Evolutionary conservation across 1,140 invertebrate species (phyloP).

Genomic region (Cryptotermes secundus): DNA sequence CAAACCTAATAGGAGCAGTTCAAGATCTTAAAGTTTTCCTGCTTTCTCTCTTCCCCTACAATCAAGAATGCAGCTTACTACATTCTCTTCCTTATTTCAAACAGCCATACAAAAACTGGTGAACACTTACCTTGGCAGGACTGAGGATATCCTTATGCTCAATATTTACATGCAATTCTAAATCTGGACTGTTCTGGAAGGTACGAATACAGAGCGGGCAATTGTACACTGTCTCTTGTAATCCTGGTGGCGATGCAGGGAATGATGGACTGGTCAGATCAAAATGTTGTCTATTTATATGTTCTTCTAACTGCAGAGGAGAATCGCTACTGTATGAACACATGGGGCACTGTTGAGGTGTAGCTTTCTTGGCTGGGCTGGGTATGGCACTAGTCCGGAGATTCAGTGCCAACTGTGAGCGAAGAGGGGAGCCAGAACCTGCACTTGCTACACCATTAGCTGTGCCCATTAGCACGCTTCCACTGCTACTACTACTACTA

Average conservation of each 20-base stretch:
- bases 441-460: conserved; percentile 37
- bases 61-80: neutral
- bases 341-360: conserved; percentile 66
- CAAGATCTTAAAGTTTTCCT: too few relatives aligned
- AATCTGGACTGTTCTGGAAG: conserved; percentile 71
- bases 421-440: conserved; percentile 60
- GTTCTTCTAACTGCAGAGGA: conserved; percentile 73
- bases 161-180: conserved; percentile 83
- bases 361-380: conserved; percentile 47
- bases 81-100: neutral
- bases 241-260: conserved; percentile 51
- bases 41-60: neutral
- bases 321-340: conserved; percentile 76
- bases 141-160: conserved; percentile 75
- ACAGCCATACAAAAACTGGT: conserved; percentile 21
- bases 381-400: conserved; percentile 54
- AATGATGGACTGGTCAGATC: conserved; percentile 77
- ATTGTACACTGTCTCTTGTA: conserved; percentile 49
- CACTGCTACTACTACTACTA: conserved; percentile 39
- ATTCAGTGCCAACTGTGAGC: conserved; percentile 63
- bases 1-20: too few relatives aligned
- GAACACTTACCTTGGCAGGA: conserved; percentile 44
- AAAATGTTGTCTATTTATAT: conserved; percentile 82
- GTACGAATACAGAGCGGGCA: conserved; percentile 73
- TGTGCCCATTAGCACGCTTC: neutral